Base-by-base conservation (phyloP, 1,140 invertebrate genomes). In the Drosophila kikkawai region DNA sequence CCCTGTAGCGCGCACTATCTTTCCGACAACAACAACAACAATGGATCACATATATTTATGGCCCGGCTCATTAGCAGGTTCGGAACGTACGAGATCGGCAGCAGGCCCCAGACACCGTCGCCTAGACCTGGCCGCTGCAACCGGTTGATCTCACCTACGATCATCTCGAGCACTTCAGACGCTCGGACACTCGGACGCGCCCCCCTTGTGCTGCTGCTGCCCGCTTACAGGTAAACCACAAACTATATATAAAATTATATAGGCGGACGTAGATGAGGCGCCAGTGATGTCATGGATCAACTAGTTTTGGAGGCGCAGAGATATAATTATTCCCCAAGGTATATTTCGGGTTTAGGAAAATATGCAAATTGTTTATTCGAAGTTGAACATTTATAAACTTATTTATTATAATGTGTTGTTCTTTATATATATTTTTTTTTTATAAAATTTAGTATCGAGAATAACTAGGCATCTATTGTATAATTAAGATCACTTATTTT, bases 41-140 rank as follows among this genome's bases (percentile, higher is more conserved):
- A 34, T 45, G 39, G 59, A 74, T 36, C 42, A 70, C 53, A 50
- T n/a, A 73, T 74, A 74, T 74, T 73, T 60, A 74, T 74, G 37
- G 70, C 37, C 42, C 39, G 13, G 45, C 70, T 74, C 70, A 73
- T 74, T 73, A 73, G 68, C 68, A 73, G 45, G 70, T 73, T 74
- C 45, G 55, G 11, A 26, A 47, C 45, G 67, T 73, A 22, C 55
- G 55, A 39, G 53, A 73, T 34, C 19, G 36, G 51, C 17, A 19
- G 29, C 44, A 12, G 50, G 26, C 69, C 67, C 67, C 50, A 50
- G 19, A 13, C 26, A 15, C 3, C 45, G 13, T 9, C 22, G 13
- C 45, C 34, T n/a, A 59, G 51, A 42, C 36, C 41, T 19, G 53
- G 69, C 36, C 50, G 12, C 69, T 73, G 70, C 42, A 74, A 73